Percentiles rank a stretch among this genome's conserved stretches.
Evolutionary conservation across 2,888 invertebrate species (phyloP).

Genomic region (Andrena bucephala): DNA sequence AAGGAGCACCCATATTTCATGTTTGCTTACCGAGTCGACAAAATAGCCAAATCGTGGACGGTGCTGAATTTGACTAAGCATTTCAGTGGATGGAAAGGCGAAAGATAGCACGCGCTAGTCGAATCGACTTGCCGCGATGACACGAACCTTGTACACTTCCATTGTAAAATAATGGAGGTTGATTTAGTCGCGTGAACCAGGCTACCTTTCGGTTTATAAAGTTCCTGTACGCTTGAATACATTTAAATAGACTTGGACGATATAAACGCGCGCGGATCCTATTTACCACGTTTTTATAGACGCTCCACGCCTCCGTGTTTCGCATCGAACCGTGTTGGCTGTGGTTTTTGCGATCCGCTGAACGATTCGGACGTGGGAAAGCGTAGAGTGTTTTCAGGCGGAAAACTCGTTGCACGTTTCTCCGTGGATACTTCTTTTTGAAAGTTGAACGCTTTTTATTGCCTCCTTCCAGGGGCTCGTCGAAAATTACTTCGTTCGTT

Average conservation of each 20-base stretch:
- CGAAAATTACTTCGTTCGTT: constrained; percentile 69
- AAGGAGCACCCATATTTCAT: no score
- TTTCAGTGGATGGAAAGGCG: no score
- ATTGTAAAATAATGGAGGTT: constrained; percentile 2
- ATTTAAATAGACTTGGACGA: constrained; percentile 9
- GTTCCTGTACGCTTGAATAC: constrained; percentile 18
- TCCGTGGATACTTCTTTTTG: constrained; percentile 54
- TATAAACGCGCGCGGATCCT: constrained; percentile 36
- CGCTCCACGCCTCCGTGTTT: constrained; percentile 37
- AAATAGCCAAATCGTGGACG: no score
- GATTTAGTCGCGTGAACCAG: constrained; percentile 12
- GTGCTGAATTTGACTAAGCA: no score
- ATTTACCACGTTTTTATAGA: constrained; percentile 46
- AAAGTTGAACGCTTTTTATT: constrained; percentile 66
- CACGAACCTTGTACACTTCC: no score
- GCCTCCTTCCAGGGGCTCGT: constrained; percentile 35
- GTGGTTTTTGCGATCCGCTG: constrained; percentile 60
- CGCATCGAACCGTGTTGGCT: constrained; percentile 49
- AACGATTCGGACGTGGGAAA: constrained; percentile 70
- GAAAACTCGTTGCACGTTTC: constrained; percentile 63
- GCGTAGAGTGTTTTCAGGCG: constrained; percentile 65
- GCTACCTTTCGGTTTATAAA: constrained; percentile 4
- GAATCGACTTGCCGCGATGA: not conserved
- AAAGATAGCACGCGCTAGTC: no score
- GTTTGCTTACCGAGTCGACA: no score